These are phyloP conservation scores for Eupithecia dodoneata DNA, from an alignment of 2,888 invertebrate species.

Conservation along the genomic window DNA sequence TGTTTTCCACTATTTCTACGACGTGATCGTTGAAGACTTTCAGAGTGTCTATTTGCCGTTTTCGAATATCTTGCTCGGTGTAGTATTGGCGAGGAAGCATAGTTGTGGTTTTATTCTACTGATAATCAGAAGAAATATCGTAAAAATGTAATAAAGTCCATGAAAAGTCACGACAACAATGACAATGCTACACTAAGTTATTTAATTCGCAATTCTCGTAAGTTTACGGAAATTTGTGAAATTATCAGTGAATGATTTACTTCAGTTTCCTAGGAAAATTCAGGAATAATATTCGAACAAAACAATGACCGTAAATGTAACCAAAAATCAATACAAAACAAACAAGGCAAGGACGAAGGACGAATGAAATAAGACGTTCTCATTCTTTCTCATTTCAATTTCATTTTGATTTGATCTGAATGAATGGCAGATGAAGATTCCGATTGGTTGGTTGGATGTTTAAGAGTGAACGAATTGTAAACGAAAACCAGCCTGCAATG, in stretches of 20 bases:
- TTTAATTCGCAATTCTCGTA: not conserved
- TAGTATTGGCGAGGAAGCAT: constrained; percentile 85
- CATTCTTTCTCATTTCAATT: not conserved
- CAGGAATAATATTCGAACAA: not conserved
- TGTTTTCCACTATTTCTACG: constrained; percentile 87
- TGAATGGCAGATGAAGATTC: not conserved
- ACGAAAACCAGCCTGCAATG: no score
- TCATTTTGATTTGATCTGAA: not conserved
- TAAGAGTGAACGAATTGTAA: no score
- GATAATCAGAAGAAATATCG: not conserved
- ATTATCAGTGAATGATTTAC: not conserved
- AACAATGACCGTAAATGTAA: not conserved
- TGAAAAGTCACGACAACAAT: not conserved
- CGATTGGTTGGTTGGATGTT: not conserved
- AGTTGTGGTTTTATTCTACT: constrained; percentile 15
- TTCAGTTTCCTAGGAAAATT: not conserved
- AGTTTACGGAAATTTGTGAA: not conserved
- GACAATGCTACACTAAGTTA: not conserved
- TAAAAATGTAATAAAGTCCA: not conserved
- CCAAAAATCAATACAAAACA: constrained; percentile 8
- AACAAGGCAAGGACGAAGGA: not conserved
- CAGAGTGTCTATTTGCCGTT: constrained; percentile 91
- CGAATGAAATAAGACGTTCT: not conserved
- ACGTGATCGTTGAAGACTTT: constrained; percentile 94
- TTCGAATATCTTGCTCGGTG: constrained; percentile 84